Conservation (phyloP, 2,113 vertebrate species). For the Cricetomys ansorgei region DNA sequence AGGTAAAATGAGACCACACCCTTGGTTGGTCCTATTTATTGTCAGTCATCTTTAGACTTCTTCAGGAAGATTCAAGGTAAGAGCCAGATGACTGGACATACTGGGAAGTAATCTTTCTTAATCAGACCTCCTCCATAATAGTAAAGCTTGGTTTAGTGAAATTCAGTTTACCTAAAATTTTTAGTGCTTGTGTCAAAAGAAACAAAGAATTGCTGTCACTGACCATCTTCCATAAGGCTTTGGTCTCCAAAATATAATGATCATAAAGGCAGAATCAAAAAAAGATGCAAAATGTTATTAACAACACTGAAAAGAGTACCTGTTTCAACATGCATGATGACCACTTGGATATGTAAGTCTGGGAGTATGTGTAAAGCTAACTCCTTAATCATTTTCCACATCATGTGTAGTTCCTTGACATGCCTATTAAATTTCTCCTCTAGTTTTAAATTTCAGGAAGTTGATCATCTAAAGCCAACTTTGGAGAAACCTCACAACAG, state of each 20-base stretch:
- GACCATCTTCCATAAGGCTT: conserved; percentile 24
- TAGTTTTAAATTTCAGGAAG: conserved; percentile 42
- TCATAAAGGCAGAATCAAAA: conserved; percentile 18
- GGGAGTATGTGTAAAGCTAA: conserved; percentile 40
- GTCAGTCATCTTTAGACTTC: background rate
- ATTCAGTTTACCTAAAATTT: conserved; percentile 27
- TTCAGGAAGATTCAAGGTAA: background rate
- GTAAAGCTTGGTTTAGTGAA: background rate
- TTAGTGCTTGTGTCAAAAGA: background rate
- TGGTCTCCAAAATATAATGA: background rate
- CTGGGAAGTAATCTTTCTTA: background rate
- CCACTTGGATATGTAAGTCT: conserved; percentile 42
- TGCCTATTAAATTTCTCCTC: conserved; percentile 12
- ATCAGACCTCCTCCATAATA: background rate
- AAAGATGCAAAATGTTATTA: background rate
- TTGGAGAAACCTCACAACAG: conserved; percentile 49
- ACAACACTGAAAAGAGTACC: conserved; percentile 1
- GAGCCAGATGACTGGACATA: background rate
- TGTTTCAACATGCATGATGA: conserved; percentile 32
- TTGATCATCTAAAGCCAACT: conserved; percentile 22
- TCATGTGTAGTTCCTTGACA: background rate
- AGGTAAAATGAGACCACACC: background rate
- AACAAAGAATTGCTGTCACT: conserved; percentile 39
- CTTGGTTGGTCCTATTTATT: background rate
- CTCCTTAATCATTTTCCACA: conserved; percentile 31